Evolutionary conservation across 1,140 invertebrate species (phyloP), one percentile per base, ranked within the genome.

Genomic region (Neocloeon triangulifer): DNA sequence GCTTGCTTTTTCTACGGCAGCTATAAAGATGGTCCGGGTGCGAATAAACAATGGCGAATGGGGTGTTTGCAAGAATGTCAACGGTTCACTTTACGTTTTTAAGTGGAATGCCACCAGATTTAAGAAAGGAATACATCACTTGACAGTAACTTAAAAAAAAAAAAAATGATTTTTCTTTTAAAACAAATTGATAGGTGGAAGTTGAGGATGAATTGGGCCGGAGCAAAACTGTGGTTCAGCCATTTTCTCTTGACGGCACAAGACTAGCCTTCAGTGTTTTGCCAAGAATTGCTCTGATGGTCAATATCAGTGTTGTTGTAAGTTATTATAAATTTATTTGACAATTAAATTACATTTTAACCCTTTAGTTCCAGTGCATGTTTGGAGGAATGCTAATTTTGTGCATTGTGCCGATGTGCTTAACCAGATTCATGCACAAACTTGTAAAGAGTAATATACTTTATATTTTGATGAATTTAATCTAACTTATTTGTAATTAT

Each of bases 161-260:
- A 12, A 21, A 14, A 15, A 4, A 13, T 19, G 9, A 18, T 25
- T 7, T 33, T 23, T 32, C 13, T 21, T 16, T 15, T 9, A 10
- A 19, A 25, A 19, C 6, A 12, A 14, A 8, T 33, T 33, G 19
- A n/a, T 32, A 17, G 16, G 23, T 22, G 30, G 12, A 42, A 37
- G 68, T 64, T 15, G 49, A 46, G 38, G 79, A 85, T 59, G 47
- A 46, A 18, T 43, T 59, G 39, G 66, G 62, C 1, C 61, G 64
- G 44, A 50, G 62, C 40, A 56, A 57, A 38, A 51, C 52, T 36
- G 43, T 70, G 15, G 52, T 48, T n/a, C 74, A 82, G 43, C 59
- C 63, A 36, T 86, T 86, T 58, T 69, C 78, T 17, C 51, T 86
- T 16, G 79, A 86, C 54, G 69, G 67, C 6, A 65, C 66, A 10